phyloP scores from a whole-genome alignment of 1,140 invertebrate species.

The Choristoneura fumiferana region DNA sequence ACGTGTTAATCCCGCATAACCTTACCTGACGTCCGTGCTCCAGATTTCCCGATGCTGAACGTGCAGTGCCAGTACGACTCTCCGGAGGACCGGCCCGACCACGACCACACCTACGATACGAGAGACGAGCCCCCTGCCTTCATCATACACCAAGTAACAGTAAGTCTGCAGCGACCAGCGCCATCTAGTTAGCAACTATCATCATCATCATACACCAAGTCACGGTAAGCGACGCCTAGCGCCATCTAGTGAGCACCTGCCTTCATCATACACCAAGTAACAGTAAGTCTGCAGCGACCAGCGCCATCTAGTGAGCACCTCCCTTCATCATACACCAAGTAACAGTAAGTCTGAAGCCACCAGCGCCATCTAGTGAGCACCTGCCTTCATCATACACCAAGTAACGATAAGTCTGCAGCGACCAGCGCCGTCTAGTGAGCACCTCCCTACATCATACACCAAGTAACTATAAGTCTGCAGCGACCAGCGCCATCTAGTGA shows the following conservation, averaged over 20 bases:
- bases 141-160: conserved; percentile 55
- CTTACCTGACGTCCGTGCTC: conserved; percentile 13
- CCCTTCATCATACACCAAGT: conserved; percentile 67
- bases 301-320: conserved; percentile 28
- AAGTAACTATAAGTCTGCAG: no score
- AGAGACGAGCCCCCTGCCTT: conserved; percentile 72
- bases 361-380: conserved; percentile 43
- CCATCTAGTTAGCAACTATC: conserved; percentile 70
- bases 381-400: conserved; percentile 78
- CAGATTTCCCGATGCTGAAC: conserved; percentile 81
- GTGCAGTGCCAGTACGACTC: conserved; percentile 80
- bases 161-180: background rate
- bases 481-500: background rate
- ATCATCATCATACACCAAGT: conserved; percentile 69
- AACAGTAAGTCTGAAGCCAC: background rate
- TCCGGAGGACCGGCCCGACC: conserved; percentile 32
- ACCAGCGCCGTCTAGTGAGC: no score
- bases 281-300: no score
- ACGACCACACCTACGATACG: conserved; percentile 71
- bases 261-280: conserved; percentile 69
- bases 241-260: conserved; percentile 75
- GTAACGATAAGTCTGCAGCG: conserved; percentile 40
- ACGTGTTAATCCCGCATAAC: no score
- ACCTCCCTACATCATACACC: conserved; percentile 71
- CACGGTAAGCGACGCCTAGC: no score